phyloP scores from a whole-genome alignment of 2,888 invertebrate species.

The Gastrophysa polygoni region DNA sequence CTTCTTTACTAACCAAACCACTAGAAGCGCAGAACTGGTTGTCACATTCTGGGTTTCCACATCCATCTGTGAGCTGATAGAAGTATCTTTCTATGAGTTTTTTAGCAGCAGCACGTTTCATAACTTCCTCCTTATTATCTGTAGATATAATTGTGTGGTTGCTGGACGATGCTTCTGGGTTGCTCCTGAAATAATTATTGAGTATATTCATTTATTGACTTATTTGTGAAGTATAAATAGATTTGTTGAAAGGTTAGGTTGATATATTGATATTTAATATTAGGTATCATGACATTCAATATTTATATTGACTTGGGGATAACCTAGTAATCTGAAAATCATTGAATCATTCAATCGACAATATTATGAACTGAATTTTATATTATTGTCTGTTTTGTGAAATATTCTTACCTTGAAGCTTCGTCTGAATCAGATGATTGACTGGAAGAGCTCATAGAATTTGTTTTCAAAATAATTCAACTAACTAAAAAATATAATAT shows the following conservation, averaged over 20 bases:
- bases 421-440: conserved; percentile 58
- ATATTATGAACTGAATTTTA: not conserved
- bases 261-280: too few relatives aligned
- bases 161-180: conserved; percentile 58
- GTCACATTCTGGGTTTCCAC: conserved; percentile 85
- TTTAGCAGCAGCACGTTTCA: conserved; percentile 80
- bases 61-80: conserved; percentile 90
- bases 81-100: conserved; percentile 91
- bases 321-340: conserved; percentile 44
- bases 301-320: conserved; percentile 50
- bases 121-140: conserved; percentile 64
- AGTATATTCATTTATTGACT: too few relatives aligned
- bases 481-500: conserved; percentile 40
- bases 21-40: conserved; percentile 91
- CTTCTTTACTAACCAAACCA: conserved; percentile 68
- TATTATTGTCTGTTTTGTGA: not conserved
- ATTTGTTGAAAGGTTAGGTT: too few relatives aligned
- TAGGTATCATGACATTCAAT: conserved; percentile 56
- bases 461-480: conserved; percentile 41
- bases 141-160: conserved; percentile 41
- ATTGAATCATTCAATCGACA: conserved; percentile 16
- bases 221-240: too few relatives aligned
- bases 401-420: conserved; percentile 59
- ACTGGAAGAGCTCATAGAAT: conserved; percentile 61
- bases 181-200: conserved; percentile 46